Evolutionary conservation across 2,888 invertebrate genomes (phyloP).

Genomic region (Drosophila barbarae): DNA sequence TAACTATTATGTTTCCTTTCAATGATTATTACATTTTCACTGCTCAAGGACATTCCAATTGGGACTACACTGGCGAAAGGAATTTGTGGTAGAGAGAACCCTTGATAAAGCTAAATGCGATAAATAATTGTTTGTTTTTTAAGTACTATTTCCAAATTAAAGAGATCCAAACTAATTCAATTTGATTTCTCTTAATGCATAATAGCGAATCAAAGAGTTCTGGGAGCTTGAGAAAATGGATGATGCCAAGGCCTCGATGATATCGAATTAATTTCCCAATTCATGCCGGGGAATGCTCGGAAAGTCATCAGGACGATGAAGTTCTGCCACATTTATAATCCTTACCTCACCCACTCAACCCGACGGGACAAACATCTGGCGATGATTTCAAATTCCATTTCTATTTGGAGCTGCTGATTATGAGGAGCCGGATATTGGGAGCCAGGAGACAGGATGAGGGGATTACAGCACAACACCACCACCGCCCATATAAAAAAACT

Average conservation of each 20-base stretch:
- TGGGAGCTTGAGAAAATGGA: not conserved
- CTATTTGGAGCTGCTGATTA: slow-evolving; percentile 7
- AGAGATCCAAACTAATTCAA: not conserved
- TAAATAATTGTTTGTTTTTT: not conserved
- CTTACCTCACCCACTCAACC: slow-evolving; percentile 9
- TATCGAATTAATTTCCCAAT: slow-evolving; percentile 3
- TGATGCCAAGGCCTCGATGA: not conserved
- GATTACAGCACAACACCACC: not conserved
- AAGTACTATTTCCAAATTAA: not conserved
- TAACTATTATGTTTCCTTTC: not conserved
- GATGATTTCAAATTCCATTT: slow-evolving; percentile 28
- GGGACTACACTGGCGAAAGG: not conserved
- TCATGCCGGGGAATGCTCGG: not conserved
- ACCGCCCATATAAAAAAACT: not conserved
- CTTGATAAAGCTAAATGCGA: too few relatives aligned
- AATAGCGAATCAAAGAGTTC: not conserved
- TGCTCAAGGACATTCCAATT: slow-evolving; percentile 16
- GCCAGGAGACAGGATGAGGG: not conserved
- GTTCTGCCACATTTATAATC: slow-evolving; percentile 20
- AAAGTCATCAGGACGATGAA: not conserved
- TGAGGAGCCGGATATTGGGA: slow-evolving; percentile 25
- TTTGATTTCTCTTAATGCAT: not conserved
- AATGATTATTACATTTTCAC: slow-evolving; percentile 27
- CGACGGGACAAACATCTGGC: not conserved
- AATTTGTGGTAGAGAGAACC: too few relatives aligned